Percentiles rank a stretch among this genome's conserved stretches.
phyloP scores from a whole-genome alignment of 2,888 invertebrate species.

The Cephalotes varians region DNA sequence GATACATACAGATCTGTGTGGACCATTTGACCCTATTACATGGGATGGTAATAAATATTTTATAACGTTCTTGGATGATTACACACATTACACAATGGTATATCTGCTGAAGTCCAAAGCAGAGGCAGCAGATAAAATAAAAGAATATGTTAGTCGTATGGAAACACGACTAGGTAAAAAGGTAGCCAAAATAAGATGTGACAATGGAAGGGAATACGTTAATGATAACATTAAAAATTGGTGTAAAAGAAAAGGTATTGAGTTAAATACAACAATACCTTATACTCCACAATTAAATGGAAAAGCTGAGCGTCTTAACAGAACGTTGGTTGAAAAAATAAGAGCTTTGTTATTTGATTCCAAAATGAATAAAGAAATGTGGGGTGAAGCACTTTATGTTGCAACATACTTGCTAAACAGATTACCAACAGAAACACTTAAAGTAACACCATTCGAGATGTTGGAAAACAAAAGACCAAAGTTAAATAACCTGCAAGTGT shows the following conservation, averaged over 20 bases:
- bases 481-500: slow-evolving; percentile 74
- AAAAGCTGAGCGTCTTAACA: slow-evolving; percentile 47
- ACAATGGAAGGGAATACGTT: slow-evolving; percentile 49
- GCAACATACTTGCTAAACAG: slow-evolving; percentile 63
- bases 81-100: slow-evolving; percentile 11
- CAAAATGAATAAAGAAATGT: slow-evolving; percentile 70
- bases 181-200: slow-evolving; percentile 34
- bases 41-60: not conserved
- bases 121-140: slow-evolving; percentile 38
- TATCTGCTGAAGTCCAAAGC: slow-evolving; percentile 30
- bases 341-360: slow-evolving; percentile 73
- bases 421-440: slow-evolving; percentile 65
- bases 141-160: slow-evolving; percentile 17
- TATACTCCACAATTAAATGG: slow-evolving; percentile 56
- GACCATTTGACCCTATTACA: too few relatives aligned
- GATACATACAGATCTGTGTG: too few relatives aligned
- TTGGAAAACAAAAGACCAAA: slow-evolving; percentile 76
- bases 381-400: slow-evolving; percentile 65
- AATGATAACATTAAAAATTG: slow-evolving; percentile 11
- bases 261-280: slow-evolving; percentile 27
- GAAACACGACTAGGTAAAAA: slow-evolving; percentile 27
- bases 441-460: slow-evolving; percentile 74
- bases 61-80: slow-evolving; percentile 44
- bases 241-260: slow-evolving; percentile 30
- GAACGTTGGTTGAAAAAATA: slow-evolving; percentile 37